phyloP scores from a whole-genome alignment of 2,888 invertebrate species.

The Lordiphosa andalusiaca region DNA sequence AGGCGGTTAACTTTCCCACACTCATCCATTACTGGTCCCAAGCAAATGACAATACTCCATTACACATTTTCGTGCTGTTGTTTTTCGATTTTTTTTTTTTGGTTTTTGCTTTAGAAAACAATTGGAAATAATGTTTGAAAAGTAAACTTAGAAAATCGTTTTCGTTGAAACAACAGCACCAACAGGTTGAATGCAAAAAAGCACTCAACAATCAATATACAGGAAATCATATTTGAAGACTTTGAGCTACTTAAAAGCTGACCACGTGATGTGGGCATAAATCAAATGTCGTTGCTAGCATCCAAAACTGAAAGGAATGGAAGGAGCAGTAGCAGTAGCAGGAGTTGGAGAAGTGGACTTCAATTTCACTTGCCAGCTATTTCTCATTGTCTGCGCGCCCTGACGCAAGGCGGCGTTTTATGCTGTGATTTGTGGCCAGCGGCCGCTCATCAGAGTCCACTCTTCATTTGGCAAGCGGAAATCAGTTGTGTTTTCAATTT shows the following conservation, averaged over 20 bases:
- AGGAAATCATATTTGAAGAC: slow-evolving; percentile 26
- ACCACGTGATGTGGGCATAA: slow-evolving; percentile 27
- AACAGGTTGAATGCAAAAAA: too few relatives aligned
- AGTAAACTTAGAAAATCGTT: slow-evolving; percentile 10
- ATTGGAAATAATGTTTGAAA: slow-evolving; percentile 45
- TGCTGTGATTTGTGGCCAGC: too few relatives aligned
- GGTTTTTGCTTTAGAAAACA: slow-evolving; percentile 53
- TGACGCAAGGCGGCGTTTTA: too few relatives aligned
- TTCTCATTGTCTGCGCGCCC: slow-evolving; percentile 2
- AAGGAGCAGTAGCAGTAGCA: too few relatives aligned
- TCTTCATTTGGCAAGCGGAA: slow-evolving; percentile 27
- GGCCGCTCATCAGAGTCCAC: too few relatives aligned
- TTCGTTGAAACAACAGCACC: too few relatives aligned
- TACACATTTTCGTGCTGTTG: not conserved
- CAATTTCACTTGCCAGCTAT: slow-evolving; percentile 4
- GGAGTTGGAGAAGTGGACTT: slow-evolving; percentile 12
- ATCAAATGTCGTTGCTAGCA: slow-evolving; percentile 36
- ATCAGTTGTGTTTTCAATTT: slow-evolving; percentile 48
- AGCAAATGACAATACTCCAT: too few relatives aligned
- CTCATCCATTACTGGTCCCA: slow-evolving; percentile 6
- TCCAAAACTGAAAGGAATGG: not conserved
- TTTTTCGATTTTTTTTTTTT: slow-evolving; percentile 8
- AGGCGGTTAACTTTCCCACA: not conserved
- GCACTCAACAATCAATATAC: not conserved
- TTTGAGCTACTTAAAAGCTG: too few relatives aligned